phyloP scores from a whole-genome alignment of 2,797 vertebrate genomes.

The Xenops minutus region DNA sequence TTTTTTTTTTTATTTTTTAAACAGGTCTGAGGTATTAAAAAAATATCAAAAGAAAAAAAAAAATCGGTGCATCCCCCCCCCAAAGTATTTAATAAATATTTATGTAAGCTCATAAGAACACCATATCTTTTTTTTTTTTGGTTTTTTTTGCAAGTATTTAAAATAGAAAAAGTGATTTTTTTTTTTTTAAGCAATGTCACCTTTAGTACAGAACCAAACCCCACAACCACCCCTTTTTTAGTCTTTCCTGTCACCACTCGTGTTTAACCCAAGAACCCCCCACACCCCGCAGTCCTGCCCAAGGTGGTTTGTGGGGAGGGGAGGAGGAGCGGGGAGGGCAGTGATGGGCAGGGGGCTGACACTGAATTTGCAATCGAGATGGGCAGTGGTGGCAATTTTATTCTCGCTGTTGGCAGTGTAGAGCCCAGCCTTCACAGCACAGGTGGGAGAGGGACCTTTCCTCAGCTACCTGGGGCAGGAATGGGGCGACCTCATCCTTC shows the following conservation, averaged over 20 bases:
- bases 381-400: conserved; percentile 40
- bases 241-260: background rate
- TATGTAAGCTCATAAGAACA: conserved; percentile 35
- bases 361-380: background rate
- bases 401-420: conserved; percentile 45
- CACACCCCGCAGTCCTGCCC: background rate
- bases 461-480: background rate
- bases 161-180: conserved; percentile 56
- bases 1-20: background rate
- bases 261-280: background rate
- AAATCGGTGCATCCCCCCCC: background rate
- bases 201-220: conserved; percentile 32
- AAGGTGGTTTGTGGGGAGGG: background rate
- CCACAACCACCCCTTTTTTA: background rate
- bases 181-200: background rate
- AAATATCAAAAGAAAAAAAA: conserved; percentile 42
- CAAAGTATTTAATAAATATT: conserved; percentile 66
- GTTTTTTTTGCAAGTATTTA: conserved; percentile 6
- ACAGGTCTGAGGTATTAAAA: conserved; percentile 76
- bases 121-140: background rate
- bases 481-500: background rate
- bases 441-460: background rate
- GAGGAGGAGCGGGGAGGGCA: background rate
- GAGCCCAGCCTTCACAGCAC: background rate
- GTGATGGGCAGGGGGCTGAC: background rate